These are phyloP conservation scores for Montipora cactus DNA, from an alignment of 64 coral and sea anemone species.

Conservation along the genomic window DNA sequence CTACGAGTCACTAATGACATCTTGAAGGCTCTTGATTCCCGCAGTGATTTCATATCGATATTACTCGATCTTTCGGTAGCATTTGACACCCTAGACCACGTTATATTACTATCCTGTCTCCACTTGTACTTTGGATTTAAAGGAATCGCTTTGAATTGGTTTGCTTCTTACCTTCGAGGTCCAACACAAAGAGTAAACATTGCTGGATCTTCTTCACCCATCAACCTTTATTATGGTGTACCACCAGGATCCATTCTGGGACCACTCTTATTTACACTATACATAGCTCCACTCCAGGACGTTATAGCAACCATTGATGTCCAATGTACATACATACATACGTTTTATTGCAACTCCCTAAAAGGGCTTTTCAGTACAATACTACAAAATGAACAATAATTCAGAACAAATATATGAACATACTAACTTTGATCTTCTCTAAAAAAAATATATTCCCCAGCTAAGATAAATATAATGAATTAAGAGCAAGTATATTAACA, in stretches of 20 bases:
- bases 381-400: too few relatives aligned
- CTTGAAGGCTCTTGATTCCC: background rate
- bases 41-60: background rate
- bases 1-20: constrained; percentile 25
- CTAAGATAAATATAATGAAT: too few relatives aligned
- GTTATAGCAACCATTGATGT: background rate
- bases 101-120: background rate
- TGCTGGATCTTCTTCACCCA: background rate
- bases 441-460: too few relatives aligned
- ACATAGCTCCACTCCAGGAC: background rate
- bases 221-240: background rate
- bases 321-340: background rate
- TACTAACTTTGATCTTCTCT: too few relatives aligned
- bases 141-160: background rate
- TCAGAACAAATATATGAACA: too few relatives aligned
- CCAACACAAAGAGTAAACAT: background rate
- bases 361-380: too few relatives aligned
- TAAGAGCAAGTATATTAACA: too few relatives aligned
- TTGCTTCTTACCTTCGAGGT: constrained; percentile 6
- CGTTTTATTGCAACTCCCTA: too few relatives aligned
- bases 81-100: constrained; percentile 33
- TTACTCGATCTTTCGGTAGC: constrained; percentile 18
- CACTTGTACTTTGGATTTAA: constrained; percentile 18
- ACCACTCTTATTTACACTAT: too few relatives aligned
- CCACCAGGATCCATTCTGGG: too few relatives aligned